A percentile compares a stretch with the other conserved stretches of the same genome.
phyloP scores from a whole-genome alignment of 2,797 vertebrate species.

The Sardinella longiceps region DNA sequence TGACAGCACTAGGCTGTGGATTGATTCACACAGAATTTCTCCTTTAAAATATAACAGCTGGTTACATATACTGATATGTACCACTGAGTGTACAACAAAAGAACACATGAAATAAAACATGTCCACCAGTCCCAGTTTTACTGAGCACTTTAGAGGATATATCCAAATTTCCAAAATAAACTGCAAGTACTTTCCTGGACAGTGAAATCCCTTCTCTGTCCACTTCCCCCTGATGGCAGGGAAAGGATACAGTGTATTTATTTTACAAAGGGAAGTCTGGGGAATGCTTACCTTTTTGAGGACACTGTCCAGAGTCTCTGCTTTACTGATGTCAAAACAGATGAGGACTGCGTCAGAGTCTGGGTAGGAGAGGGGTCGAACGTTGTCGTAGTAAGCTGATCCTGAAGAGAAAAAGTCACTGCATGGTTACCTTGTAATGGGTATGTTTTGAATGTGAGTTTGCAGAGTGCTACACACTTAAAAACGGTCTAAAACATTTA shows the following conservation, averaged over 20 bases:
- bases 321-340: conserved; percentile 85
- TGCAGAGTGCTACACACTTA: neutral
- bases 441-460: neutral
- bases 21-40: too few relatives aligned
- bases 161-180: neutral
- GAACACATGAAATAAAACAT: neutral
- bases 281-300: conserved; percentile 80
- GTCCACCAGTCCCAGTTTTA: neutral
- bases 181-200: neutral
- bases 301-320: conserved; percentile 86
- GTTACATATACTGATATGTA: neutral
- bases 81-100: neutral
- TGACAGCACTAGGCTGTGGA: too few relatives aligned
- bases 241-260: neutral
- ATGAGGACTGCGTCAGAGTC: conserved; percentile 86
- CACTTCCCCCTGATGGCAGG: neutral
- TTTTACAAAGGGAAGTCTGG: neutral
- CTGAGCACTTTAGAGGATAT: neutral
- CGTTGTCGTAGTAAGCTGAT: conserved; percentile 86
- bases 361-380: conserved; percentile 84
- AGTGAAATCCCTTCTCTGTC: neutral
- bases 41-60: too few relatives aligned
- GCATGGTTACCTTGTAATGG: neutral
- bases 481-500: neutral
- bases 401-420: conserved; percentile 40